Percentiles rank a stretch among this genome's conserved stretches.
Evolutionary conservation across 2,797 vertebrate genomes (phyloP).

Genomic region (Urocyon cinereoargenteus): DNA sequence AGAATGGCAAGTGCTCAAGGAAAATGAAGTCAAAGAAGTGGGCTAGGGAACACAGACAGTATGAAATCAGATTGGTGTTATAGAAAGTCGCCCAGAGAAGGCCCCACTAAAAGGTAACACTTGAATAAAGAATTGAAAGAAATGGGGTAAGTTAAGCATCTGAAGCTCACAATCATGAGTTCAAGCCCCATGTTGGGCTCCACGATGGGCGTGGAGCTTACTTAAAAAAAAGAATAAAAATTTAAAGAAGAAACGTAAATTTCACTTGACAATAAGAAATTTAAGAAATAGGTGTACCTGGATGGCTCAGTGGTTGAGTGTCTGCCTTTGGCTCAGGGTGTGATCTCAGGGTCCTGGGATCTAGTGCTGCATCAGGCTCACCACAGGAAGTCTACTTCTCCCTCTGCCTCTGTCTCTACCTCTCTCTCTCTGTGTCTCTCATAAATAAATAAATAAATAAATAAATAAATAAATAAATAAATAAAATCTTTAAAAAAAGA

Average conservation of each 20-base stretch:
- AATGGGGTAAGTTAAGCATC: neutral
- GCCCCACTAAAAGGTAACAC: neutral
- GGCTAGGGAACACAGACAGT: neutral
- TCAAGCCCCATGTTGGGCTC: neutral
- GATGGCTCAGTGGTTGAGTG: too few relatives aligned
- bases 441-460: too few relatives aligned
- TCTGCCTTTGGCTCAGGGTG: too few relatives aligned
- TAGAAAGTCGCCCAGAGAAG: neutral
- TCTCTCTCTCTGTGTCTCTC: too few relatives aligned
- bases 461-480: too few relatives aligned
- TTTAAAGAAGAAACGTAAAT: neutral
- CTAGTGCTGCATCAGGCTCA: too few relatives aligned
- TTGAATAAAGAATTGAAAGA: neutral
- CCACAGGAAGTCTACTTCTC: too few relatives aligned
- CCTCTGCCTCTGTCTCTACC: too few relatives aligned
- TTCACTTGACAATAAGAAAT: neutral
- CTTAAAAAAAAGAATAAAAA: neutral
- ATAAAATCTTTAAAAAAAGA: too few relatives aligned
- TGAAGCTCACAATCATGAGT: neutral
- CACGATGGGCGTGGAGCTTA: neutral
- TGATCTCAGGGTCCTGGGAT: too few relatives aligned
- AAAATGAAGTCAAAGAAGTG: neutral
- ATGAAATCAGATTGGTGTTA: neutral
- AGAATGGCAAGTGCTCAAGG: neutral
- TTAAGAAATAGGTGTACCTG: neutral